Base-by-base conservation (phyloP, 2,888 invertebrate species). In the Ametastegia equiseti region DNA sequence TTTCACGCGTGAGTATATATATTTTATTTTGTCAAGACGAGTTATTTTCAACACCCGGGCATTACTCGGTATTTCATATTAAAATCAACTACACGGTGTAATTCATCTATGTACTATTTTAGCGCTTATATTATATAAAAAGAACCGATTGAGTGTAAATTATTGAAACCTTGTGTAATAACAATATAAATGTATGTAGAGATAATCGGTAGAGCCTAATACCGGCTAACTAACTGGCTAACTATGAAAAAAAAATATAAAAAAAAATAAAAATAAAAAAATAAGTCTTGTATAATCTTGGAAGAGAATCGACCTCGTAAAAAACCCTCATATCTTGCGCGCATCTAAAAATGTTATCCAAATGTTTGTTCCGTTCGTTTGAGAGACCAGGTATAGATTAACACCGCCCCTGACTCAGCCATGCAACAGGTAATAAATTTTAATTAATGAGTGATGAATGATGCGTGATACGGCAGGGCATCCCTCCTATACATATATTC, bases 371-470 rank as follows among this genome's bases (percentile, higher is more conserved):
- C 50, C 73, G 7, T 54, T 75, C 73, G 54, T n/a, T n/a, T n/a
- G n/a, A n/a, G n/a, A n/a, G n/a, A 54, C n/a, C 73, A 75, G 73
- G 73, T 75, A n/a, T n/a, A 54, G 73, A 54, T 54, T 75, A 75
- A 75, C 71, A 30, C 73, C 73, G 54, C 7, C 39, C 30, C 45
- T 9, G 36, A 19, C 71, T 71, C 54, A 54, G n/a, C 73, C 73
- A 27, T 75, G 73, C 73, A 75, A 75, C 73, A 75, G 73, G 73
- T 75, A 75, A 75, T 75, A 75, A 75, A 75, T 75, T 75, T 75
- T 54, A 50, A 75, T 75, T 75, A 75, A 75, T 75, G 50, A 75
- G 73, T 75, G 73, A 75, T 75, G 73, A 75, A 75, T 54, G 73
- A 75, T 45, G 45, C 71, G 71, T 42, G 71, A 71, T 71, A 71